Conservation (phyloP, 2,888 invertebrate genomes). For the Scelioninae gen. 2 region DNA sequence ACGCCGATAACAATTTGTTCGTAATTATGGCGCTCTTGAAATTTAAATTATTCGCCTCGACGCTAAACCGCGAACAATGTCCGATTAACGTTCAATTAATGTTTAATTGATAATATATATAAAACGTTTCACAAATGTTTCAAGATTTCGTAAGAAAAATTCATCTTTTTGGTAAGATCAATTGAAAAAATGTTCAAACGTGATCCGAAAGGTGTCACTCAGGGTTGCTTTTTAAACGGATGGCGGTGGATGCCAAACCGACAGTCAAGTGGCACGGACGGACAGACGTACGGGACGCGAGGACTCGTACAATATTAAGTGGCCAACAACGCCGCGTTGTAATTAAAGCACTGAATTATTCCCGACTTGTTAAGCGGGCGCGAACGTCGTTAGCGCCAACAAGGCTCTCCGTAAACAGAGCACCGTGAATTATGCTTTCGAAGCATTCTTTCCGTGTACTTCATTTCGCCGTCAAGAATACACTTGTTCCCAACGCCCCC, state of each 20-base stretch:
- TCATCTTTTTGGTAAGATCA: too few species aligned
- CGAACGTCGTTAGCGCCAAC: slow-evolving; percentile 69
- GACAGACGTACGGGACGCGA: slow-evolving; percentile 44
- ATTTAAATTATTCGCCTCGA: too few species aligned
- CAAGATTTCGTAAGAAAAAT: too few species aligned
- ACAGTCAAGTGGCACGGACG: slow-evolving; percentile 62
- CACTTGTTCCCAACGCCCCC: slow-evolving; percentile 14
- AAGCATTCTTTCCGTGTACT: slow-evolving; percentile 41
- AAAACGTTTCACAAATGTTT: too few species aligned
- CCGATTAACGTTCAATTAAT: too few species aligned
- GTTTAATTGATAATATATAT: too few species aligned
- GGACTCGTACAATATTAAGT: slow-evolving; percentile 65
- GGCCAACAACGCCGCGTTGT: slow-evolving; percentile 65
- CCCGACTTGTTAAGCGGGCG: slow-evolving; percentile 67
- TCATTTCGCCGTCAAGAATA: slow-evolving; percentile 27
- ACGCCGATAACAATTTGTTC: too few species aligned
- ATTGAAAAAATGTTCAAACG: too few species aligned
- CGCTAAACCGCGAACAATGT: too few species aligned
- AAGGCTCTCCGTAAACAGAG: slow-evolving; percentile 65
- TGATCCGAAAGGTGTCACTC: too few species aligned
- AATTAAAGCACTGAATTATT: slow-evolving; percentile 73
- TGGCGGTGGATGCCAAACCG: slow-evolving; percentile 61
- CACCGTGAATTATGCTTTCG: slow-evolving; percentile 66
- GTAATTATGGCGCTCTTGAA: too few species aligned
- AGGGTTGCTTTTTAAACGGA: too few species aligned